Base-by-base conservation (phyloP, 2,113 vertebrate species). In the Anarhynchus alexandrinus region DNA sequence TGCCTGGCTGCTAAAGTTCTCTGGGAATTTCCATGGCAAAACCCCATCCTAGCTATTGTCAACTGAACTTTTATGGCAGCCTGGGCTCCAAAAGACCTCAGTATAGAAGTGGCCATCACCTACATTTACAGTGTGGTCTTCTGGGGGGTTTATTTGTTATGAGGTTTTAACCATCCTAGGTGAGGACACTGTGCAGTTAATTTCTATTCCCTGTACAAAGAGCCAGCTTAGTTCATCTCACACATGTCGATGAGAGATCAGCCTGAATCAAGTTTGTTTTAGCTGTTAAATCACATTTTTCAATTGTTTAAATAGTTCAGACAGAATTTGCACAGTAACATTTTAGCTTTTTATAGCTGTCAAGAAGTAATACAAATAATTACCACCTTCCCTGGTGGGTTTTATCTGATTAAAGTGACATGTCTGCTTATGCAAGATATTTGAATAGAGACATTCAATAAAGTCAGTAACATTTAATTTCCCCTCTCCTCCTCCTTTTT, bases 361-460 rank as follows among this genome's bases (percentile, higher is more conserved):
- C 94, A 97, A 96, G 95, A 87, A 94, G 77, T 82, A 95, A 97
- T 94, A 95, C 92, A 97, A 97, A 96, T 91, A 97, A 97, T 96
- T 97, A 94, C 94, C 69, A 71, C 45, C 52, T 93, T 95, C 94
- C 66, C 95, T 93, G 73, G 84, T 97, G 95, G 87, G 38, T 90
- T 95, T 97, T 95, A 94, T 94, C 81, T 94, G 92, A 97, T 96
- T 96, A 96, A 96, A 97, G 76, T 97, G 97, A 93, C 95, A 96
- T 90, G 92, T 96, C 94, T 97, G 87, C 78, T 97, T 97, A 94
- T 91, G 86, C 81, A 97, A 96, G 94, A 57, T 90, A 92, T 95
- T 94, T 96, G 90, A 96, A 96, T 96, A 95, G 76, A 97, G 88
- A 94, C 83, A 93, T 95, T 94, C 86, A 96, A 91, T 94, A 89